Conservation (phyloP, 2,113 vertebrate species). For the Scalopus aquaticus region DNA sequence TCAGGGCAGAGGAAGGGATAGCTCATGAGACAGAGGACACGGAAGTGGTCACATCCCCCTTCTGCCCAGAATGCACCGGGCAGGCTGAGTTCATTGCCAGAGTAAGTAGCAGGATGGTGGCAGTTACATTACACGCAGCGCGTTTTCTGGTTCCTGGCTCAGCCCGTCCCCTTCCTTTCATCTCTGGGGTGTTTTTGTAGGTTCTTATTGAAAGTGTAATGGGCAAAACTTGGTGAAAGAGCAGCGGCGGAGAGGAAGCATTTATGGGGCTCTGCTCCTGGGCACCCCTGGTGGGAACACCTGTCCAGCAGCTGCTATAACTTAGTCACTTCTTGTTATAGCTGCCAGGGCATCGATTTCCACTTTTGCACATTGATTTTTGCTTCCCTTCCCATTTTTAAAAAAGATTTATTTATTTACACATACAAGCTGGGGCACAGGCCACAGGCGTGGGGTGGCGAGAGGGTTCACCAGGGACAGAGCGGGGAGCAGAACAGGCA, state of each 20-base stretch:
- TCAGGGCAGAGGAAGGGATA: rapidly evolving
- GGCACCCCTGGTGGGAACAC: background rate
- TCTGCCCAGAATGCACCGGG: background rate
- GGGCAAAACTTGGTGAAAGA: background rate
- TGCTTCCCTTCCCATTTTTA: slow-evolving; percentile 64
- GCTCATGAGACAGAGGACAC: too few species aligned
- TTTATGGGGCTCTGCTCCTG: rapidly evolving
- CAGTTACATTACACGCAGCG: background rate
- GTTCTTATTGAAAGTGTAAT: background rate
- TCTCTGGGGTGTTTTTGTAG: background rate
- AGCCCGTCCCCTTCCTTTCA: background rate
- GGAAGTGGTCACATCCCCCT: rapidly evolving
- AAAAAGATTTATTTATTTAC: too few species aligned
- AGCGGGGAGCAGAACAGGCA: too few species aligned
- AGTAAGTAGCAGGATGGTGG: too few species aligned
- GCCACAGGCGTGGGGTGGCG: too few species aligned
- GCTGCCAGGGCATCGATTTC: slow-evolving; percentile 71
- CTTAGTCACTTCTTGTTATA: slow-evolving; percentile 66
- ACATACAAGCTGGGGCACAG: too few species aligned
- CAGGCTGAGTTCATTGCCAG: background rate
- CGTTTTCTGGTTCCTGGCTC: background rate
- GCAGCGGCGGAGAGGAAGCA: background rate
- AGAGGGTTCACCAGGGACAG: too few species aligned
- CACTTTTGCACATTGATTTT: slow-evolving; percentile 78
- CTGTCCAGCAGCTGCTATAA: background rate